Percentiles rank a stretch among this genome's conserved stretches.
Conservation (phyloP, 2,888 invertebrate species). For the Athetis lepigone region DNA sequence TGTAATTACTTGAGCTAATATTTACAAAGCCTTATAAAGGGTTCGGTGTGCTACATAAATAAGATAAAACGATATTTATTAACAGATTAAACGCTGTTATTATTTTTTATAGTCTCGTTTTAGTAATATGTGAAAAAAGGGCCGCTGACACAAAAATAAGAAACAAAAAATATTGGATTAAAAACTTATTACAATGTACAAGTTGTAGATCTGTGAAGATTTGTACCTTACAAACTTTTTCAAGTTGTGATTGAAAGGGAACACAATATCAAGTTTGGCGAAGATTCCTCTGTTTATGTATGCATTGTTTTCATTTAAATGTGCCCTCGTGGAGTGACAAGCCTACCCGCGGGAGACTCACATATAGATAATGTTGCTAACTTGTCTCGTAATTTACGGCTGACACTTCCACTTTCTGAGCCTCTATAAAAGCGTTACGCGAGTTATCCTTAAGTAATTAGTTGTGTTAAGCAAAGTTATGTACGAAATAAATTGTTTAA, state of each 20-base stretch:
- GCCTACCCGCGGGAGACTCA: slow-evolving; percentile 34
- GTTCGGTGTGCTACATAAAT: not conserved
- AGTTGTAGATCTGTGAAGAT: slow-evolving; percentile 5
- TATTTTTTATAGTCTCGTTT: not conserved
- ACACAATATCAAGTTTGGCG: slow-evolving; percentile 30
- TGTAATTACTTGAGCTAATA: slow-evolving; percentile 43
- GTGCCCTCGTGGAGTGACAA: slow-evolving; percentile 41
- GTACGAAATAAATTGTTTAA: slow-evolving; percentile 57
- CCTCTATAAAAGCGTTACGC: slow-evolving; percentile 57
- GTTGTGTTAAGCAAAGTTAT: slow-evolving; percentile 57
- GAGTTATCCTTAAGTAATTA: slow-evolving; percentile 66
- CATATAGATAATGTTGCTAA: slow-evolving; percentile 63
- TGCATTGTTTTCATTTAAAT: slow-evolving; percentile 56
- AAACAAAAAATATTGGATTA: not conserved
- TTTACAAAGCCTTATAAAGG: slow-evolving; percentile 29
- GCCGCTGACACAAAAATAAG: not conserved
- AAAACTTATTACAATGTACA: slow-evolving; percentile 5
- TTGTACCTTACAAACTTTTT: slow-evolving; percentile 16
- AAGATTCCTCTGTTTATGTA: slow-evolving; percentile 35
- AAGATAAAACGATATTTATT: not conserved
- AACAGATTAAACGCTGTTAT: not conserved
- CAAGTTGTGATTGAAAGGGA: slow-evolving; percentile 39
- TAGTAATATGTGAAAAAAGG: not conserved
- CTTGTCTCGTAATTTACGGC: slow-evolving; percentile 61
- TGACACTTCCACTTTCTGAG: slow-evolving; percentile 58